Base-by-base conservation (phyloP, 2,888 invertebrate species). In the Pterostichus madidus region DNA sequence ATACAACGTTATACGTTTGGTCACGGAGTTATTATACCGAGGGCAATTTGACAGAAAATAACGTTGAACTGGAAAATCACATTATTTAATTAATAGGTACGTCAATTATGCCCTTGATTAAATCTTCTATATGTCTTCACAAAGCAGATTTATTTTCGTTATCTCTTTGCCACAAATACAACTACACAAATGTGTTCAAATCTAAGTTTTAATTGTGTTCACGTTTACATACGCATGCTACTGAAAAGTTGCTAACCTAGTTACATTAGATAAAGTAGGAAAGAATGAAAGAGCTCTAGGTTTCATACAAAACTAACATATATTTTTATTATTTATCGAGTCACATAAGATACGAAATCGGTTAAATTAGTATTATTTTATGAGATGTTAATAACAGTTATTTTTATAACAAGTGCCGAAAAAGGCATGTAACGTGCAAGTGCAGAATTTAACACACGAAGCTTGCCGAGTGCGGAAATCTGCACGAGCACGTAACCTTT, bases 121-220 rank as follows among this genome's bases (percentile, higher is more conserved):
- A 71, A 44, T 71, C 68, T 71, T 71, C 44, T 71, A 39, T 17
- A 13, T 39, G 15, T 71, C 64, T 64, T 64, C 32, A 64, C 64
- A 35, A 64, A 64, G 64, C n/a, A 64, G 13, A 64, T 64, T 64
- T 64, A 31, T 64, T 32, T 64, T 35, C 32, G 32, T 64, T 64
- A 64, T 32, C 32, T 35, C 32, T n/a, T 11, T n/a, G 35, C 64
- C 32, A 13, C 32, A 24, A 5, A 32, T 35, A 35, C 64, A 35
- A 35, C 39, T 17, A 71, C 39, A 71, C 44, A 44, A 56, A 71
- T 17, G 68, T 71, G 68, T 71, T 56, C 15, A 71, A 71, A 71
- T 71, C 39, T 17, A 71, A 71, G 68, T 71, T 71, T 71, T 71
- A 71, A 71, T 71, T 71, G 68, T 71, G 68, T 71, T 71, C 68